Percentiles rank a stretch among this genome's conserved stretches.
Conservation (phyloP, 2,888 invertebrate genomes). For the Furcula furcula region DNA sequence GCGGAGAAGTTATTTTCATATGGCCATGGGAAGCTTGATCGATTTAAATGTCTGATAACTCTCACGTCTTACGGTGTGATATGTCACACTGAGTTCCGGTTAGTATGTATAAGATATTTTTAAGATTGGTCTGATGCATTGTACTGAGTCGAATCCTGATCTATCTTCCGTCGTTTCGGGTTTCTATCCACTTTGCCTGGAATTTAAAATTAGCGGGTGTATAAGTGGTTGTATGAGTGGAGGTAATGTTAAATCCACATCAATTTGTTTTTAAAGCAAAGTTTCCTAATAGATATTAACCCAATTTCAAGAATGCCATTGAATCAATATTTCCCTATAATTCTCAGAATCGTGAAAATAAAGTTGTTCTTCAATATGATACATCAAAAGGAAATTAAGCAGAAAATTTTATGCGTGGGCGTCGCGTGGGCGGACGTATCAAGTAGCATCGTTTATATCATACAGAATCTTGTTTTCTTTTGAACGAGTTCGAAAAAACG, state of each 20-base stretch:
- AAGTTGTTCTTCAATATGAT: conserved; percentile 19
- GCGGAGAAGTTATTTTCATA: conserved; percentile 12
- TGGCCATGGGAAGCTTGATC: conserved; percentile 12
- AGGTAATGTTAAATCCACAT: no score
- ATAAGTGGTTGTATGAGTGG: no score
- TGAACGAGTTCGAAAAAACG: conserved; percentile 27
- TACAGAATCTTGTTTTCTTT: conserved; percentile 23
- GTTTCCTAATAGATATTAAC: no score
- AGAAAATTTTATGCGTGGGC: conserved; percentile 26
- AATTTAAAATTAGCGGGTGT: no score
- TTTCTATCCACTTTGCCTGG: no score
- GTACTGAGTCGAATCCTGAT: no score
- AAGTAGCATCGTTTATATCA: conserved; percentile 34
- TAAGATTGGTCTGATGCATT: no score
- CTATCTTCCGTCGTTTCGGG: no score
- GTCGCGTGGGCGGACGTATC: conserved; percentile 27
- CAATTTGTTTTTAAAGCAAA: no score
- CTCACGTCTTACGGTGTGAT: background rate
- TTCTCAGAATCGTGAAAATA: conserved; percentile 11
- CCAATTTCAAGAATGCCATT: background rate
- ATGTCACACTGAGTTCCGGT: no score
- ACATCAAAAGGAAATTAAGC: conserved; percentile 26
- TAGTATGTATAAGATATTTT: no score
- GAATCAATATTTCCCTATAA: background rate
- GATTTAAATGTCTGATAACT: conserved; percentile 1